Conservation (phyloP, 1,140 invertebrate genomes). For the Zaprionus vittiger region DNA sequence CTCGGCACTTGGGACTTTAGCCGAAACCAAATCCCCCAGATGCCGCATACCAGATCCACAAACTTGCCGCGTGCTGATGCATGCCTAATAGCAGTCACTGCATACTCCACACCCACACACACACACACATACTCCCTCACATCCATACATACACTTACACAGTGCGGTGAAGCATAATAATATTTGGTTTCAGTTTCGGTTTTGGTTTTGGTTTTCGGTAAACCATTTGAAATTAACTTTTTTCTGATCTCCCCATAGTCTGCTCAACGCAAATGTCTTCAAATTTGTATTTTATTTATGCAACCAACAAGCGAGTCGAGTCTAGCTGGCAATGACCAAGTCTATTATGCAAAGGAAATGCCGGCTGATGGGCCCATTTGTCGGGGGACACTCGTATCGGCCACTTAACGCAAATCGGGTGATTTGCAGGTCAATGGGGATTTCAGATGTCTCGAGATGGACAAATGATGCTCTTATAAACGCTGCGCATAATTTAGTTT, state of each 20-base stretch:
- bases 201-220: constrained; percentile 38
- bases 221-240: constrained; percentile 63
- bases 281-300: constrained; percentile 74
- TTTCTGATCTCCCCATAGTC: constrained; percentile 19
- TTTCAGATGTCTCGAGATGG: constrained; percentile 37
- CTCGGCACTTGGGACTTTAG: constrained; percentile 28
- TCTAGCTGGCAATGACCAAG: constrained; percentile 43
- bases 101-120: constrained; percentile 15
- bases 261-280: constrained; percentile 47
- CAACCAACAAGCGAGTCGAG: constrained; percentile 21
- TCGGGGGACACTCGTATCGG: constrained; percentile 59
- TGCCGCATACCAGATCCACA: constrained; percentile 35
- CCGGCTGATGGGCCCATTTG: constrained; percentile 40
- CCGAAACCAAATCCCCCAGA: constrained; percentile 29
- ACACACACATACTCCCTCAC: constrained; percentile 13
- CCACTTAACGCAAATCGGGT: constrained; percentile 62
- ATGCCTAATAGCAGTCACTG: constrained; percentile 61
- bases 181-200: constrained; percentile 61
- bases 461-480: constrained; percentile 31
- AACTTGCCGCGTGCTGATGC: constrained; percentile 64
- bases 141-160: constrained; percentile 8
- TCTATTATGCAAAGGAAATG: constrained; percentile 42
- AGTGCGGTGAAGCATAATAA: constrained; percentile 65
- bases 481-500: constrained; percentile 1
- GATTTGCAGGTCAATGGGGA: constrained; percentile 65